Conservation (phyloP, 2,113 vertebrate species). For the Platysteira castanea region DNA sequence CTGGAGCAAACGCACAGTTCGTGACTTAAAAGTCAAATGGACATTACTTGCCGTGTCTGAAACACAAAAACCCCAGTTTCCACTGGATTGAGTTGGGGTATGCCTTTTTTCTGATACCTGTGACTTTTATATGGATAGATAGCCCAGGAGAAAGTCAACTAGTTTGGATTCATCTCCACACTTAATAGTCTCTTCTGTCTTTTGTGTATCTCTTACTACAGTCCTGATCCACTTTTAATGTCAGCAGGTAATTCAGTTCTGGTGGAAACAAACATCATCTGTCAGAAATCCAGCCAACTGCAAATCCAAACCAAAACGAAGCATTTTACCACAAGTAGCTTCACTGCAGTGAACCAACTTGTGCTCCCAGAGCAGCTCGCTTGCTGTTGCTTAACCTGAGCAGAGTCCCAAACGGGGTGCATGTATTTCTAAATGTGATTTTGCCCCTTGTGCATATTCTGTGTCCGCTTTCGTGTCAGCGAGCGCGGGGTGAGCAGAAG, state of each 20-base stretch:
- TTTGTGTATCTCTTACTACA: background rate
- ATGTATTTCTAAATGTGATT: background rate
- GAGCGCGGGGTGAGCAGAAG: constrained; percentile 50
- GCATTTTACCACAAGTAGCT: background rate
- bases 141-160: background rate
- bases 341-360: background rate
- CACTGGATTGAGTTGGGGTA: accelerated
- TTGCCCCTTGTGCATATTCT: background rate
- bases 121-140: background rate
- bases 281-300: background rate
- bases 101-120: background rate
- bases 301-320: background rate
- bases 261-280: background rate
- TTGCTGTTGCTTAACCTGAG: background rate
- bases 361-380: accelerated
- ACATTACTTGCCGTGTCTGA: background rate
- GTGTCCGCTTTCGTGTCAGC: background rate
- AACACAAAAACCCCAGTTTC: background rate
- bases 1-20: accelerated
- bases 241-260: background rate
- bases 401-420: accelerated
- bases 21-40: background rate
- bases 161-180: background rate
- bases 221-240: background rate
- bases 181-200: background rate